Conservation (phyloP, 1,140 invertebrate species). For the Bombus soroeensis region DNA sequence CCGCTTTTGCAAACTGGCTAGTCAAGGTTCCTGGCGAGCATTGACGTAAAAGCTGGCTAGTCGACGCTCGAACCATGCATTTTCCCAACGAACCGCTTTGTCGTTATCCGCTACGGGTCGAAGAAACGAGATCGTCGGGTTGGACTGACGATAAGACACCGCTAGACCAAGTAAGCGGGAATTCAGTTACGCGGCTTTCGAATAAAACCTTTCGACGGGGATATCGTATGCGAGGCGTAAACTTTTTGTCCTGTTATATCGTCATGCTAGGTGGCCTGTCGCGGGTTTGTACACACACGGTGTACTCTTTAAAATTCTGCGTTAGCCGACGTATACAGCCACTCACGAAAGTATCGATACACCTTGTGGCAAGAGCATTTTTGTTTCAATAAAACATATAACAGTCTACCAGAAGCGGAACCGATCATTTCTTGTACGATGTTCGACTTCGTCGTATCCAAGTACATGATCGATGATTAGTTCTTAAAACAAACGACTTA, state of each 20-base stretch:
- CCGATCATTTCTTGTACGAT: no score
- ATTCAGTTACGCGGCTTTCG: constrained; percentile 68
- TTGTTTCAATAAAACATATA: fast-evolving
- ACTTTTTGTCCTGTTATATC: constrained; percentile 81
- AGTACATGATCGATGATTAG: no score
- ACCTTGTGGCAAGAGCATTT: no score
- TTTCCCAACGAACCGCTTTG: background rate
- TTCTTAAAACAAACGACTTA: no score
- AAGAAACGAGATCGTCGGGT: constrained; percentile 35
- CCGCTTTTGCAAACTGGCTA: constrained; percentile 33
- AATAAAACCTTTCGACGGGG: constrained; percentile 64
- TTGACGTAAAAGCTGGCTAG: constrained; percentile 26
- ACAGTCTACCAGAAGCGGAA: no score
- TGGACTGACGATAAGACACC: constrained; percentile 36
- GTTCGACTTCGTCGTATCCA: no score
- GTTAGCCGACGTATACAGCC: no score
- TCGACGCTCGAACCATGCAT: background rate
- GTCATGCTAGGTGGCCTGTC: constrained; percentile 72
- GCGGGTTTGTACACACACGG: constrained; percentile 32
- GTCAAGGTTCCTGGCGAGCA: background rate
- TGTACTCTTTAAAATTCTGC: constrained; percentile 22
- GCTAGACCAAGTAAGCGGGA: constrained; percentile 64
- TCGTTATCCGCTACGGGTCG: constrained; percentile 3
- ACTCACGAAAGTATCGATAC: no score
- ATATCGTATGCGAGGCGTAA: constrained; percentile 79